A percentile compares a stretch with the other conserved stretches of the same genome.
Conservation (phyloP, 2,797 vertebrate genomes). For the Potorous gilbertii region DNA sequence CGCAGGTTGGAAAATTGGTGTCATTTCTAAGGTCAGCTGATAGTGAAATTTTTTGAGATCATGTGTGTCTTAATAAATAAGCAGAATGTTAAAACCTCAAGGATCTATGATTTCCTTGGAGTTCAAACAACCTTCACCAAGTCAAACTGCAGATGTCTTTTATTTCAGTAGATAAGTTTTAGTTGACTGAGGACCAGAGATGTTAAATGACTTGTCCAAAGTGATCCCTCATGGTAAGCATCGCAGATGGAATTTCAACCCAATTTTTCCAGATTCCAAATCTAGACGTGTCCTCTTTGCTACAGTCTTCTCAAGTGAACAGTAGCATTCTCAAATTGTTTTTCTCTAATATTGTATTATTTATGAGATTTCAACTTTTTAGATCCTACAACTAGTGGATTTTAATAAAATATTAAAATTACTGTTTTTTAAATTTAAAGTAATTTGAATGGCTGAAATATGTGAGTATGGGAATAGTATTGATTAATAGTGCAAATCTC, state of each 20-base stretch:
- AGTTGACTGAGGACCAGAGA: neutral
- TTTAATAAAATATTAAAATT: slow-evolving; percentile 53
- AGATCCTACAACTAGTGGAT: neutral
- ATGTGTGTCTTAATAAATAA: neutral
- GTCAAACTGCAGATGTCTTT: neutral
- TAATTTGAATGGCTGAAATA: neutral
- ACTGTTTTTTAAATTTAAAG: slow-evolving; percentile 38
- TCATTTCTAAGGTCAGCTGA: neutral
- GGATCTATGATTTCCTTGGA: neutral
- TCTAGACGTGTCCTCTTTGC: slow-evolving; percentile 1
- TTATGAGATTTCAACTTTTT: slow-evolving; percentile 16
- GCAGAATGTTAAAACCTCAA: neutral
- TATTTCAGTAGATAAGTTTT: neutral
- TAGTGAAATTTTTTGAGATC: neutral
- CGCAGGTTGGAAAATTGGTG: slow-evolving; percentile 28
- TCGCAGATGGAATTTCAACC: neutral
- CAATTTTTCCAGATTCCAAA: slow-evolving; percentile 16
- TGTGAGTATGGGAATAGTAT: neutral
- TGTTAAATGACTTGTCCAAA: neutral
- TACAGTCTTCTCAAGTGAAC: slow-evolving; percentile 19
- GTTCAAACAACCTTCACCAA: neutral
- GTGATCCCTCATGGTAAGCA: neutral
- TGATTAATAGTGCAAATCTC: neutral
- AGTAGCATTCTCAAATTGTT: slow-evolving; percentile 45
- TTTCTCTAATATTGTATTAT: neutral